phyloP scores from a whole-genome alignment of 1,140 invertebrate species.

The Nebria ingens region DNA sequence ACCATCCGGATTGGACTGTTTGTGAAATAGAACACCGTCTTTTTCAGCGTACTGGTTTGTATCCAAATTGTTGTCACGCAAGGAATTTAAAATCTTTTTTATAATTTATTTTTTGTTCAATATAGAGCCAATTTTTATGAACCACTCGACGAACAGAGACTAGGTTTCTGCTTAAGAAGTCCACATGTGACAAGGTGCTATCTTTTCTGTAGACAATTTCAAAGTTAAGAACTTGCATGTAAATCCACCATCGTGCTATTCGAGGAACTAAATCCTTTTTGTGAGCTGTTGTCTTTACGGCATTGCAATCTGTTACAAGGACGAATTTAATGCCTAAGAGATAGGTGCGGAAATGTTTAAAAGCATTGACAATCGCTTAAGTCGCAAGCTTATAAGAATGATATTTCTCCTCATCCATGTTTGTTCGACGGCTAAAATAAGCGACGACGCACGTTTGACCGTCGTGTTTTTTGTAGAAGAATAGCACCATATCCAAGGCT shows the following conservation, averaged over 20 bases:
- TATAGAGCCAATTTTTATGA: too few species aligned
- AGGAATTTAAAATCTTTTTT: too few species aligned
- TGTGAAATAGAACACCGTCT: too few species aligned
- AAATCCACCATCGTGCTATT: conserved; percentile 9
- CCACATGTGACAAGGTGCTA: too few species aligned
- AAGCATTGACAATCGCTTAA: conserved; percentile 16
- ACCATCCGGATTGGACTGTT: too few species aligned
- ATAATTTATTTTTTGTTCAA: too few species aligned
- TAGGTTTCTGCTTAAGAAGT: too few species aligned
- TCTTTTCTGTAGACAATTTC: conserved; percentile 18
- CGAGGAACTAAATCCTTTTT: not conserved
- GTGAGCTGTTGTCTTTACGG: not conserved
- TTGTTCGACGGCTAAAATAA: conserved; percentile 25
- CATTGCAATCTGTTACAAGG: conserved; percentile 5
- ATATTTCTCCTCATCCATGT: conserved; percentile 22
- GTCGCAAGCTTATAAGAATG: conserved; percentile 24
- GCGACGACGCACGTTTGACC: conserved; percentile 22
- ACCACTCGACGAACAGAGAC: too few species aligned
- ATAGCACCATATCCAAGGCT: conserved; percentile 21
- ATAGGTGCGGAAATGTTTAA: not conserved
- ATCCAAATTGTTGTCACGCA: too few species aligned
- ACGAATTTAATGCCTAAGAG: too few species aligned
- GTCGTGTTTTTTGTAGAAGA: conserved; percentile 20
- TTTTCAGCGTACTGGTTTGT: too few species aligned
- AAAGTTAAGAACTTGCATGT: conserved; percentile 4